Percentiles rank a stretch among this genome's conserved stretches.
Conservation (phyloP, 2,888 invertebrate species). For the Brachynemurus nebulosus region DNA sequence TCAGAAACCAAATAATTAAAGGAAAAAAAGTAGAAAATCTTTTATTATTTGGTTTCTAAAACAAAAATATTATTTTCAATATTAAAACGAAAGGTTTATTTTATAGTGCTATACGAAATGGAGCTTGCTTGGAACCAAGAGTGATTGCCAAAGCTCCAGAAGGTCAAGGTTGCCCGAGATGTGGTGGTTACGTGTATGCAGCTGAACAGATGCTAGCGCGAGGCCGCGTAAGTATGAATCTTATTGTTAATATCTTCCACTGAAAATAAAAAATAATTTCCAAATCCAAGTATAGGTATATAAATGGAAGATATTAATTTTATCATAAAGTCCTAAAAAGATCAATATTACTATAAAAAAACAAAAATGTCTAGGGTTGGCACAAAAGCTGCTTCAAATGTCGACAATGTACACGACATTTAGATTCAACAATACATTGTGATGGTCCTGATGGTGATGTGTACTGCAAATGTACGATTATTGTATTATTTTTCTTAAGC, state of each 20-base stretch:
- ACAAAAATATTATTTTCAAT: background rate
- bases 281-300: too few species aligned
- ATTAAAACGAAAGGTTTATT: background rate
- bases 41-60: background rate
- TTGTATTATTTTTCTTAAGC: background rate
- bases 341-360: background rate
- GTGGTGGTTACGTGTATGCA: conserved; percentile 79
- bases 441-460: conserved; percentile 86
- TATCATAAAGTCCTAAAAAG: background rate
- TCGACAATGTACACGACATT: conserved; percentile 66
- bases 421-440: conserved; percentile 81
- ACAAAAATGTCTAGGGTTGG: conserved; percentile 50
- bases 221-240: conserved; percentile 69
- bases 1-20: too few species aligned
- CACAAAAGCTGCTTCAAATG: conserved; percentile 86
- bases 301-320: too few species aligned
- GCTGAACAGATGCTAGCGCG: conserved; percentile 87
- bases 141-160: conserved; percentile 69
- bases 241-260: too few species aligned
- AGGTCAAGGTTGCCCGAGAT: conserved; percentile 77
- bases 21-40: too few species aligned
- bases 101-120: conserved; percentile 20
- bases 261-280: too few species aligned
- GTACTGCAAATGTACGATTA: conserved; percentile 71
- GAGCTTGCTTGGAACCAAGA: conserved; percentile 54